Base-by-base conservation (phyloP, 1,140 invertebrate species). In the Babylonia areolata region DNA sequence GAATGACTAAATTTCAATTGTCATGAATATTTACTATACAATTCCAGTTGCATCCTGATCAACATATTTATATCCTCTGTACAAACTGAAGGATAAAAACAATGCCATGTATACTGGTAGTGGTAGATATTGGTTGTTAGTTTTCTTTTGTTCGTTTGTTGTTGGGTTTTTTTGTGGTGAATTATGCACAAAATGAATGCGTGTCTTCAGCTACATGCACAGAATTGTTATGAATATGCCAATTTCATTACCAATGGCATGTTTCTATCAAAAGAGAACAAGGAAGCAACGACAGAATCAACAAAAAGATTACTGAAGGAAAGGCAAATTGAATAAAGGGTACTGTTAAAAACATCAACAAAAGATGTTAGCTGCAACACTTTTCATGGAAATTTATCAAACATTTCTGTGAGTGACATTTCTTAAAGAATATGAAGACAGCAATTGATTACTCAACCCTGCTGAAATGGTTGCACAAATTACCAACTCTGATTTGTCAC, bases 21-120 rank as follows among this genome's bases (percentile, higher is more conserved):
- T 28, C 28, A 64, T 64, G 6, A 11, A 6, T 11, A 51, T 51
- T 51, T 20, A 51, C 20, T 51, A 11, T 11, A 11, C 28, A 23
- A 23, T 64, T 64, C 58, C 58, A 23, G 58, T 64, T 64, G 58
- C 58, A 64, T 64, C 58, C n/a, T n/a, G n/a, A 64, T 64, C 58
- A 64, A 64, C 58, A 11, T 5, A 64, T 28, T 64, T 23, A 64
- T 64, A 64, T 64, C 58, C 15, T 23, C 58, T 64, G 28, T 64
- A n/a, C 28, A 64, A 6, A 64, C 12, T 6, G 58, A 23, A 64
- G 28, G 58, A 64, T 64, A 64, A 64, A 64, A 64, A 64, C 58
- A 64, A 64, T n/a, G 28, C 28, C 58, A 64, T 23, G 2, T 64
- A 6, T 51, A 51, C 9, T 51, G 46, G 46, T 9, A 51, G 46